These are phyloP conservation scores for Xiphydria camelus DNA, from an alignment of 2,888 invertebrate species.

Conservation along the genomic window DNA sequence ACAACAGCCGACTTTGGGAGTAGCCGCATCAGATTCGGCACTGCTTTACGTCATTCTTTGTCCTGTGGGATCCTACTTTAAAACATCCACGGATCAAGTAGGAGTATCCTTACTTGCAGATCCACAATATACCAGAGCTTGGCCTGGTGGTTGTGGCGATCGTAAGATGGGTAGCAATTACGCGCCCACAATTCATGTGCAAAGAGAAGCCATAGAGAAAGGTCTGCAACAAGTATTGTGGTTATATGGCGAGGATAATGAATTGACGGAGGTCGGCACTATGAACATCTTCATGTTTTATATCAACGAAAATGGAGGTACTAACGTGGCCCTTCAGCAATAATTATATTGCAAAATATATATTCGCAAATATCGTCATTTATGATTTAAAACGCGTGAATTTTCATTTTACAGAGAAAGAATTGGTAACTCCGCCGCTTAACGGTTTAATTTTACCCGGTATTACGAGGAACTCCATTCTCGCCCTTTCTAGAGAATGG, in stretches of 20 bases:
- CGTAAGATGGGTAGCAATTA: constrained; percentile 96
- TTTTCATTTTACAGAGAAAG: constrained; percentile 70
- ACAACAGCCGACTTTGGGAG: constrained; percentile 85
- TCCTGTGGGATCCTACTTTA: constrained; percentile 93
- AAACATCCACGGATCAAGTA: constrained; percentile 63
- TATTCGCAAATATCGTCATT: too few relatives aligned
- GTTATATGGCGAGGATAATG: constrained; percentile 91
- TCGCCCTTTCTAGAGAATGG: constrained; percentile 82
- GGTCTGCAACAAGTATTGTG: constrained; percentile 95
- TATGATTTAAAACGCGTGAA: constrained; percentile 3
- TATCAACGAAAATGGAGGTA: constrained; percentile 88
- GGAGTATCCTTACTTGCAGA: constrained; percentile 91
- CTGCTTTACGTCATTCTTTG: constrained; percentile 88
- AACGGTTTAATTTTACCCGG: constrained; percentile 95
- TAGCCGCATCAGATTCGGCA: constrained; percentile 84
- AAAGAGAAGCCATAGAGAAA: constrained; percentile 72
- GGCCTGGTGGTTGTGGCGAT: constrained; percentile 93
- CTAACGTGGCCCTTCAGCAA: too few relatives aligned
- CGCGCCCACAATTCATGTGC: constrained; percentile 82
- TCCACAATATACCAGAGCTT: constrained; percentile 82
- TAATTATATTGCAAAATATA: too few relatives aligned
- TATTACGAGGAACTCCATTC: constrained; percentile 85
- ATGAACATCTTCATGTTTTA: constrained; percentile 96
- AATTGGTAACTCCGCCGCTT: constrained; percentile 90
- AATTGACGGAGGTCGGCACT: constrained; percentile 95